Conservation (phyloP, 1,140 invertebrate genomes). For the Hyphantria cunea region DNA sequence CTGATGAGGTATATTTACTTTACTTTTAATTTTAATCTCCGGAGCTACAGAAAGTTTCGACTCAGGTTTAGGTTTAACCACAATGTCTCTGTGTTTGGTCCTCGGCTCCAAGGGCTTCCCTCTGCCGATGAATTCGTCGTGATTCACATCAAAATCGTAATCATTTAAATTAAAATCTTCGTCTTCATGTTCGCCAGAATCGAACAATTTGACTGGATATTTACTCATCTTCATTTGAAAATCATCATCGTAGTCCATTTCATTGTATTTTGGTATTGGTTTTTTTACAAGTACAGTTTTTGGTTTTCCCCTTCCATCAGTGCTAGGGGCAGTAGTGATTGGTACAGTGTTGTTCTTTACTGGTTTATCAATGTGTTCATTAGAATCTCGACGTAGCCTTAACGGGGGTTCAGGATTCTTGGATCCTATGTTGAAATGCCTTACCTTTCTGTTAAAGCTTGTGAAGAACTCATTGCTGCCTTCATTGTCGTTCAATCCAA, state of each 20-base stretch:
- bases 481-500: slow-evolving; percentile 24
- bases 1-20: slow-evolving; percentile 11
- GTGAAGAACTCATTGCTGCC: slow-evolving; percentile 26
- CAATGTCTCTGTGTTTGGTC: slow-evolving; percentile 36
- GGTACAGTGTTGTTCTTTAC: too few species aligned
- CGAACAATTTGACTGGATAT: slow-evolving; percentile 36
- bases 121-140: slow-evolving; percentile 64
- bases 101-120: slow-evolving; percentile 59
- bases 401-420: neutral
- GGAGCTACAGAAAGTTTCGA: slow-evolving; percentile 4
- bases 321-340: neutral
- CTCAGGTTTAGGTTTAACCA: neutral
- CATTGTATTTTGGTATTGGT: slow-evolving; percentile 62
- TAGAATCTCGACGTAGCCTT: neutral
- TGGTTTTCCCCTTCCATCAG: slow-evolving; percentile 7
- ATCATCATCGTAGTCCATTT: slow-evolving; percentile 56
- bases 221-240: slow-evolving; percentile 47
- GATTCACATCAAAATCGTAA: slow-evolving; percentile 70
- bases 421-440: slow-evolving; percentile 26
- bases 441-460: slow-evolving; percentile 24
- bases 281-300: slow-evolving; percentile 52
- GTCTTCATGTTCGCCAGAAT: slow-evolving; percentile 65
- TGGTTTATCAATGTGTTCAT: too few species aligned
- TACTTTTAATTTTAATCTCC: slow-evolving; percentile 35
- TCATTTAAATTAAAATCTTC: slow-evolving; percentile 70